These are phyloP conservation scores for Ranitomeya variabilis DNA, from an alignment of 2,113 vertebrate genomes.

Conservation along the genomic window DNA sequence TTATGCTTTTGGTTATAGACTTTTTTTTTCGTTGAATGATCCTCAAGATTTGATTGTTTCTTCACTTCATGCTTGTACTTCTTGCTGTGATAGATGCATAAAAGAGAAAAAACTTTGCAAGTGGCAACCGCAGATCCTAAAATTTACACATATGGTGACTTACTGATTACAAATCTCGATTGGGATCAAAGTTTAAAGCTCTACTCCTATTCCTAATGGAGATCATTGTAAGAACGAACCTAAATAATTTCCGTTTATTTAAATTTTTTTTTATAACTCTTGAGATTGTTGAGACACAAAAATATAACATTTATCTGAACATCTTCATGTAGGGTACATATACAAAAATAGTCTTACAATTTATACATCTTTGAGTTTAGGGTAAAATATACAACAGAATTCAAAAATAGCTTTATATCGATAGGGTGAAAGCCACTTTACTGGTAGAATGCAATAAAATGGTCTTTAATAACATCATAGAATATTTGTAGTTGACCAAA, in stretches of 20 bases:
- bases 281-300: conserved; percentile 20
- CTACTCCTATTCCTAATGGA: not conserved
- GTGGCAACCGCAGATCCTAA: not conserved
- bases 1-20: not conserved
- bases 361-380: not conserved
- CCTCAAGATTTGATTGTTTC: not conserved
- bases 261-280: not conserved
- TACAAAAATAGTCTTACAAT: conserved; percentile 47
- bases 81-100: not conserved
- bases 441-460: not conserved
- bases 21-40: not conserved
- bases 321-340: conserved; percentile 28
- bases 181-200: not conserved
- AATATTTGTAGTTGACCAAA: not conserved
- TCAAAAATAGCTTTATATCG: not conserved
- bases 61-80: not conserved
- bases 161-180: not conserved
- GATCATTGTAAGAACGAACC: not conserved
- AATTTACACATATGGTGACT: not conserved
- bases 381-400: not conserved
- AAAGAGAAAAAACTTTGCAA: not conserved
- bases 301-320: conserved; percentile 37
- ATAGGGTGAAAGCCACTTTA: not conserved
- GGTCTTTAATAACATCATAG: not conserved
- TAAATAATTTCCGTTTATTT: not conserved